Percentiles rank a stretch among this genome's conserved stretches.
Conservation (phyloP, 1,140 invertebrate species). For the Magallana gigas region DNA sequence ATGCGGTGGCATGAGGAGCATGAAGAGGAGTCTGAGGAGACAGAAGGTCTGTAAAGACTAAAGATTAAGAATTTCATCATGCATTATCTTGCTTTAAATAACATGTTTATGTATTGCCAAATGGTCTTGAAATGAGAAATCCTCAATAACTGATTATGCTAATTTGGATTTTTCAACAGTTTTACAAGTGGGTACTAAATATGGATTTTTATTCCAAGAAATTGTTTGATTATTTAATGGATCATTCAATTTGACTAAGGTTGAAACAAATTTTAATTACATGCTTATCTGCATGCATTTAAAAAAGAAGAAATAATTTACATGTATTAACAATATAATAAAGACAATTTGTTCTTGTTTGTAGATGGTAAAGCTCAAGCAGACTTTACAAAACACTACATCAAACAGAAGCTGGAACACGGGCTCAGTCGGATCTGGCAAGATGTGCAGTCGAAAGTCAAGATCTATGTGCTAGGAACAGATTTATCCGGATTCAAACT, state of each 20-base stretch:
- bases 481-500: conserved; percentile 93
- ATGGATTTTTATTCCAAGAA: too few relatives aligned
- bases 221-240: too few relatives aligned
- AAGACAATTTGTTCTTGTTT: neutral
- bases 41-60: neutral
- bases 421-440: conserved; percentile 94
- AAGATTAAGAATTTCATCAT: neutral
- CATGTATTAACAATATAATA: neutral
- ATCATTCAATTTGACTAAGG: neutral
- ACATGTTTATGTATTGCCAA: neutral
- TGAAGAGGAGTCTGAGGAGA: conserved; percentile 52
- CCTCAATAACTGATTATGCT: too few relatives aligned
- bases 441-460: conserved; percentile 94
- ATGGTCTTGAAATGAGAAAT: too few relatives aligned
- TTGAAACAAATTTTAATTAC: neutral
- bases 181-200: too few relatives aligned
- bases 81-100: neutral
- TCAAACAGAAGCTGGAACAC: conserved; percentile 92
- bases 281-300: neutral
- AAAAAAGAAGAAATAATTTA: too few relatives aligned
- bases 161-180: too few relatives aligned
- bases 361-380: conserved; percentile 11
- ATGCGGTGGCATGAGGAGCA: conserved; percentile 76
- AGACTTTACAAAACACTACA: conserved; percentile 86
- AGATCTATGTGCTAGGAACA: conserved; percentile 86